Base-by-base conservation (phyloP, 2,113 vertebrate genomes). In the Terrapene triunguis region DNA sequence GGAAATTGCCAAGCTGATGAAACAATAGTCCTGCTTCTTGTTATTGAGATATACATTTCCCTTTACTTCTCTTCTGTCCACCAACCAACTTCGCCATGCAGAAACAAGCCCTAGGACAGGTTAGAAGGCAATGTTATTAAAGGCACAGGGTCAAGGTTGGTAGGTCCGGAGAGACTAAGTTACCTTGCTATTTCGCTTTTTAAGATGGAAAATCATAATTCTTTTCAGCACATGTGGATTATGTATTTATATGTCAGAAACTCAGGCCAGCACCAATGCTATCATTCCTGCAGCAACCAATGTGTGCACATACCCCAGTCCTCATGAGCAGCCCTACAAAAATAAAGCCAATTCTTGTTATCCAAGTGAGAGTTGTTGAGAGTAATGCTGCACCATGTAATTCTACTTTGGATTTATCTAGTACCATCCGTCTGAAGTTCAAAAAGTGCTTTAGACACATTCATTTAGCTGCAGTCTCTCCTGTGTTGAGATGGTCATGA, bases 191-290 rank as follows among this genome's bases (percentile, higher is more conserved):
- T 38, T 21, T 78, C 38, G 55, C 84, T 29, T 78, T 78, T 47
- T 78, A 78, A 47, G 11, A 27, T 78, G 25, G 74, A 78, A 78
- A 78, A 44, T 78, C 13, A 25, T 78, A 29, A 78, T 47, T 78
- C 44, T 78, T 76, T 78, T 78, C 25, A 27, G 24, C 4, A 0
- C 5, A 80, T 47, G n/a, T 81, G 0, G 0, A 24, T 84, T 25
- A 6, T 24, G n/a, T n/a, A 24, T 2, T 55, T 79, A 79, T 10
- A 29, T 21, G 21, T 22, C n/a, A 38, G 65, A 72, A 38, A 72
- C 19, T 10, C 19, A 72, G n/a, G 65, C n/a, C n/a, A 38, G 62
- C 62, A n/a, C 16, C 16, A 65, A 32, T 17, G 62, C 62, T 65
- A 5, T 1, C 19, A 74, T 3, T 3, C 6, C 48, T 87, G 25